phyloP scores from a whole-genome alignment of 2,797 vertebrate species.

The Thripadectes ignobilis region DNA sequence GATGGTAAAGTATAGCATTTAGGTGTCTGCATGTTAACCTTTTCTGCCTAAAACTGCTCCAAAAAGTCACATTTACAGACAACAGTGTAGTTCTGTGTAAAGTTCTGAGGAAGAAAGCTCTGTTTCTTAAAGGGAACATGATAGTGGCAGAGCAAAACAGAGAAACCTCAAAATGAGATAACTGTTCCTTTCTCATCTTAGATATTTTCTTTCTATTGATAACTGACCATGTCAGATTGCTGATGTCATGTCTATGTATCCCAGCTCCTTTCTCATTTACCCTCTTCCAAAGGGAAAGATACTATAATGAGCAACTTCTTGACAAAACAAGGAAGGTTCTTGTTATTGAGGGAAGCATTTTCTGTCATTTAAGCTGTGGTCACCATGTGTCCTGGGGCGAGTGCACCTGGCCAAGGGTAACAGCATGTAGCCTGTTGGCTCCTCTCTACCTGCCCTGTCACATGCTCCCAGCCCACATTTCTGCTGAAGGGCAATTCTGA shows the following conservation, averaged over 20 bases:
- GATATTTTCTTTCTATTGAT: neutral
- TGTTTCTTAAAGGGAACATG: neutral
- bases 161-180: neutral
- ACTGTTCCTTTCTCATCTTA: neutral
- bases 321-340: neutral
- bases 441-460: neutral
- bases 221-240: neutral
- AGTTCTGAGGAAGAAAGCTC: neutral
- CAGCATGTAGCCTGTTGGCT: neutral
- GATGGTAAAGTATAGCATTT: neutral
- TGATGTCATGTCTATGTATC: neutral
- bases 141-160: neutral
- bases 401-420: neutral
- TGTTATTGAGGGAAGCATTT: neutral
- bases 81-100: neutral
- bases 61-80: neutral
- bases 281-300: neutral
- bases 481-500: neutral
- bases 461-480: neutral
- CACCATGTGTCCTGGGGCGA: neutral
- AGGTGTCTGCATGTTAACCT: accelerated
- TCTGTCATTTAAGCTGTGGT: neutral
- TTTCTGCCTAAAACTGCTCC: neutral
- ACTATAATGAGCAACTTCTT: neutral
- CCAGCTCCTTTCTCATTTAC: neutral